Base-by-base conservation (phyloP, 2,113 vertebrate species). In the Pteropus alecto region DNA sequence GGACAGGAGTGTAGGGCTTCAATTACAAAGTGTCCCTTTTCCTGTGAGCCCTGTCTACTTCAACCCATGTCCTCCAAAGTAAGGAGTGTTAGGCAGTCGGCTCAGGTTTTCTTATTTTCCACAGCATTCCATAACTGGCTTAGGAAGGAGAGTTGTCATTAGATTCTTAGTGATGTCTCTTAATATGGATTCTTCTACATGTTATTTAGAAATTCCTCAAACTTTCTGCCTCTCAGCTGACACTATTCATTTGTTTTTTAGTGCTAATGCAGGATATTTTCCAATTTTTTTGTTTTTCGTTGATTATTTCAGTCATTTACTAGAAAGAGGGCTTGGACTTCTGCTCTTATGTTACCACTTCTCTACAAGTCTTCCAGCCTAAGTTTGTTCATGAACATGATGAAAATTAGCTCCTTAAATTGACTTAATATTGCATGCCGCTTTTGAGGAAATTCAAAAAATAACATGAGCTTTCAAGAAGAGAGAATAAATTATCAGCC, bases 371-470 rank as follows among this genome's bases (percentile, higher is more conserved):
- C 30, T 30, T 74, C 56, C 38, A 79, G 41, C 61, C 85, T 89
- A 46, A 51, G 84, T 96, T 95, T 94, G 65, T 90, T 73, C n/a
- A 46, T 56, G 38, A 92, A 48, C 78, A 22, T 38, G 16, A 71
- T 79, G 30, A 74, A 93, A 89, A 63, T 73, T 61, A 78, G 26
- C 63, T 78, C 10, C 33, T 90, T 79, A 81, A 56, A 65, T 88
- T 68, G 18, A 28, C 93, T 90, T 81, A 85, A 81, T 90, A 61
- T 48, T 85, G 22, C 60, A 56, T 77, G 33, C 7, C 60, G 35
- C 60, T 95, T 95, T 96, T 22, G 28, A 94, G 94, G 94, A 95
- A 93, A 88, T 86, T 87, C 43, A 61, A 83, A 96, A 67, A 93
- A 81, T 74, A 79, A 92, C 86, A 63, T 19, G 82, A n/a, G 22